Percentiles rank a stretch among this genome's conserved stretches.
These are phyloP conservation scores for Ophthalmolycus amberensis DNA, from an alignment of 2,113 vertebrate species.

Conservation along the genomic window DNA sequence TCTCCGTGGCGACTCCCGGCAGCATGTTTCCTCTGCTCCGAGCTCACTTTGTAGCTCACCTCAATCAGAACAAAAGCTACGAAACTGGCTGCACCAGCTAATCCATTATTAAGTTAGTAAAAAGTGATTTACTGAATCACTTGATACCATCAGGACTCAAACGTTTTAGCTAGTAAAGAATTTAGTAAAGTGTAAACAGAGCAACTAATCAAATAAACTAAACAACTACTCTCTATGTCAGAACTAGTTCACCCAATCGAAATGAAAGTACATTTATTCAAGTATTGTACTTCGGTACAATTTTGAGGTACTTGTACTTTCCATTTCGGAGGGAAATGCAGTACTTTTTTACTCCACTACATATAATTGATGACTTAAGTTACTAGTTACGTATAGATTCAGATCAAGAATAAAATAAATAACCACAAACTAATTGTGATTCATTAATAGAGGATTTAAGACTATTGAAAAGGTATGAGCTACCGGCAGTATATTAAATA, in stretches of 20 bases:
- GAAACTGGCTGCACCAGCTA: neutral
- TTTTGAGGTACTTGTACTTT: neutral
- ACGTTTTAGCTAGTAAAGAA: neutral
- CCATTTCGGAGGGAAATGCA: too few relatives aligned
- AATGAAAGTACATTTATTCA: neutral
- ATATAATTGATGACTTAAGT: neutral
- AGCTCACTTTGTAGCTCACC: slow-evolving; percentile 16
- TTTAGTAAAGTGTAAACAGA: neutral
- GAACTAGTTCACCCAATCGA: too few relatives aligned
- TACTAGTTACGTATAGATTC: too few relatives aligned
- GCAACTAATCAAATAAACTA: neutral
- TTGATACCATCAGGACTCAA: neutral
- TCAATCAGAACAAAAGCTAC: neutral
- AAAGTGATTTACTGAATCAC: neutral
- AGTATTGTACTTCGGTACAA: neutral
- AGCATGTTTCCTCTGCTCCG: slow-evolving; percentile 27
- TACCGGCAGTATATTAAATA: neutral
- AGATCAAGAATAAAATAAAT: neutral
- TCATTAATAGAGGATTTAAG: neutral
- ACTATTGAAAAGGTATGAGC: neutral
- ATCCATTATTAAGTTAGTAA: neutral
- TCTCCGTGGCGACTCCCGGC: slow-evolving; percentile 18
- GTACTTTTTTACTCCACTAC: neutral
- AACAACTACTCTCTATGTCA: too few relatives aligned
- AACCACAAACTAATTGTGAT: neutral